A percentile compares a stretch with the other conserved stretches of the same genome.
Conservation (phyloP, 2,797 vertebrate species). For the Notamacropus eugenii region DNA sequence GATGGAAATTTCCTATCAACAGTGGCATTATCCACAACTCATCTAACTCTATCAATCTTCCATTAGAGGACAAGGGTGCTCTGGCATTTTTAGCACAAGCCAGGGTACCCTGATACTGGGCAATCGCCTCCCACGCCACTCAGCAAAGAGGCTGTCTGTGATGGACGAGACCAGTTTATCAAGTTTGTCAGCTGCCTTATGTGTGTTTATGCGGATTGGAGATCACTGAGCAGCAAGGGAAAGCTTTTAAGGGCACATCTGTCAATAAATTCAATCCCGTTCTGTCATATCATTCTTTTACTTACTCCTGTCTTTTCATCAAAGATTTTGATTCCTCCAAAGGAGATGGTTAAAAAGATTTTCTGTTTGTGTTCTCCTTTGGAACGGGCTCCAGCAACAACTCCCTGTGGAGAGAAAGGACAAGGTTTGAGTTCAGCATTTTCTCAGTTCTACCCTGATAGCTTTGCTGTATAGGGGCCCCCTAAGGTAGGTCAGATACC, state of each 20-base stretch:
- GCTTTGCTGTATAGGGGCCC: not conserved
- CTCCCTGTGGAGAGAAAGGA: constrained; percentile 89
- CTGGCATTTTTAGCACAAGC: constrained; percentile 68
- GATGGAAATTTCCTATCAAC: constrained; percentile 54
- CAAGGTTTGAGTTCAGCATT: constrained; percentile 63
- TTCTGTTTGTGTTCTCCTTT: constrained; percentile 99
- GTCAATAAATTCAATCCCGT: constrained; percentile 56
- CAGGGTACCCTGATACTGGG: not conserved
- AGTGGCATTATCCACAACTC: constrained; percentile 39
- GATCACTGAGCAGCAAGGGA: constrained; percentile 60
- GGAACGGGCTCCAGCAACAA: constrained; percentile 94
- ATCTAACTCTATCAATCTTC: constrained; percentile 66
- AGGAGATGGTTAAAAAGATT: constrained; percentile 98
- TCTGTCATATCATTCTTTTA: constrained; percentile 65
- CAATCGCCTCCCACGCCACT: constrained; percentile 51
- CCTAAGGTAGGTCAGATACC: constrained; percentile 50
- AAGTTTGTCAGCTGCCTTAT: constrained; percentile 63
- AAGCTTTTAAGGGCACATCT: constrained; percentile 62
- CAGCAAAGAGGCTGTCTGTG: constrained; percentile 66
- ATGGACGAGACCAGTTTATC: constrained; percentile 63
- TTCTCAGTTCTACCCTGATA: constrained; percentile 59
- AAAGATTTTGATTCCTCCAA: constrained; percentile 99
- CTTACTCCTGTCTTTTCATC: constrained; percentile 99
- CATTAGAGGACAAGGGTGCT: constrained; percentile 40
- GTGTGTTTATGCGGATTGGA: constrained; percentile 65